Evolutionary conservation across 2,888 invertebrate genomes (phyloP), one percentile per base, ranked within the genome.

Genomic region (Archips crataeganus): DNA sequence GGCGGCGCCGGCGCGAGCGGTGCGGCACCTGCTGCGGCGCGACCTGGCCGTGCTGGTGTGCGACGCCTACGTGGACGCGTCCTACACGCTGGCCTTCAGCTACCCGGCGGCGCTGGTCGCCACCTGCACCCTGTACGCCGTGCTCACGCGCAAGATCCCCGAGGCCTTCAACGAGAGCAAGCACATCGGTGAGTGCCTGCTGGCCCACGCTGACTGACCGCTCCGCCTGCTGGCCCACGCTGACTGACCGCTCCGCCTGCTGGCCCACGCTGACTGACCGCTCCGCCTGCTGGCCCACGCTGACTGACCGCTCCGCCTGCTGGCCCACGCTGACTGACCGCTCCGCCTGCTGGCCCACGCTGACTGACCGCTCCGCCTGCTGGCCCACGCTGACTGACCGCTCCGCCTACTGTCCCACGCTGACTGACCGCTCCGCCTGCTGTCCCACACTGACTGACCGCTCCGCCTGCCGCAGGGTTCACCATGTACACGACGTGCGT

Each of bases 401-500:
- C 51, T 8, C 49, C 6, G 15, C 23, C 15, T 6, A n/a, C n/a
- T n/a, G n/a, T n/a, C n/a, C n/a, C n/a, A n/a, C n/a, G n/a, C n/a
- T n/a, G n/a, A n/a, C n/a, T n/a, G 23, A 54, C 51, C 15, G 1
- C 51, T 8, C 49, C 6, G 15, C 23, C 15, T 6, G 9, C 23
- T n/a, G n/a, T n/a, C n/a, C n/a, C n/a, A n/a, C n/a, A n/a, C n/a
- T n/a, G n/a, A n/a, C n/a, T n/a, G 23, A 54, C 51, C 15, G 1
- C 51, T 8, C 49, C 6, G 15, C 23, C 15, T 6, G 9, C 23
- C 9, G 45, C 92, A 98, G 98, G 98, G 74, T 99, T 99, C 93
- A 99, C 99, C 36, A 99, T 99, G 99, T 99, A 99, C 94, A 99
- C 99, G 62, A 99, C 99, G 47, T 98, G 99, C 90, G 98, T 99